Percentiles rank a stretch among this genome's conserved stretches.
phyloP scores from a whole-genome alignment of 2,797 vertebrate genomes.

The Silurus aristotelis region DNA sequence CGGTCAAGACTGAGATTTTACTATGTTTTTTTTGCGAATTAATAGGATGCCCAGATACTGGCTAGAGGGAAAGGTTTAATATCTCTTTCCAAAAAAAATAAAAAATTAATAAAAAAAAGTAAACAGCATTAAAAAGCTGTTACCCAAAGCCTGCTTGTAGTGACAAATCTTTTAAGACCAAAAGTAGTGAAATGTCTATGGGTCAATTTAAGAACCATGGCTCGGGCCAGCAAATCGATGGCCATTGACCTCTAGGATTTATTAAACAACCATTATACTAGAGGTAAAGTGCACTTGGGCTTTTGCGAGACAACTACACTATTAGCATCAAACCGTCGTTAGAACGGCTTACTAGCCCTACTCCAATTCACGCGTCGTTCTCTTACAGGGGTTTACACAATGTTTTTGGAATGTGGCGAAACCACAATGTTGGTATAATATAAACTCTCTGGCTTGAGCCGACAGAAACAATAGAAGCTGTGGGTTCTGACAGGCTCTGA shows the following conservation, averaged over 20 bases:
- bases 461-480: background rate
- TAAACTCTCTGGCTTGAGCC: background rate
- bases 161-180: background rate
- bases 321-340: constrained; percentile 7
- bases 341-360: constrained; percentile 10
- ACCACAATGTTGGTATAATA: background rate
- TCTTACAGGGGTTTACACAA: background rate
- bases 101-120: background rate
- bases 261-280: constrained; percentile 20
- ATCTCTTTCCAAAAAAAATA: background rate
- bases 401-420: background rate
- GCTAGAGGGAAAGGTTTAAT: background rate
- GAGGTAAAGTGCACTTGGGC: constrained; percentile 4
- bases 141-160: background rate
- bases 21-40: background rate
- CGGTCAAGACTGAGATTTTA: background rate
- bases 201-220: background rate
- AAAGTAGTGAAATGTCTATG: background rate
- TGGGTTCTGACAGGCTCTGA: constrained; percentile 3
- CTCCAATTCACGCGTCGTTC: background rate
- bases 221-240: background rate
- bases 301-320: constrained; percentile 22
- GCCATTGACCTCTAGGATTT: background rate
- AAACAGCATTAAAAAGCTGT: background rate
- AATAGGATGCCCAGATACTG: background rate